phyloP scores from a whole-genome alignment of 2,888 invertebrate species.

The Abrostola triplasia region DNA sequence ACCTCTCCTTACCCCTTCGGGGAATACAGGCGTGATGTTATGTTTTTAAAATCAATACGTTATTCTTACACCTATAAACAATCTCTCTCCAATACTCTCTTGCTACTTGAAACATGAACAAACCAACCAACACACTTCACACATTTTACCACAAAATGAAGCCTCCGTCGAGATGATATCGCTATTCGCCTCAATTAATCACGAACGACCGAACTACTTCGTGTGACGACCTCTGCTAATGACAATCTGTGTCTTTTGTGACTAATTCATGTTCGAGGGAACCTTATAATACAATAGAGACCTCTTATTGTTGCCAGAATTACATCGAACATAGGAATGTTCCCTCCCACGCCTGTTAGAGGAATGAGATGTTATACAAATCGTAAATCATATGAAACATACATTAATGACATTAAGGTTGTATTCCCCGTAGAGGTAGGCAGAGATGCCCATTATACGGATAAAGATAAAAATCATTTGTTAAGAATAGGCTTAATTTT shows the following conservation, averaged over 20 bases:
- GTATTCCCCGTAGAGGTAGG: too few species aligned
- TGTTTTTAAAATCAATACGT: too few species aligned
- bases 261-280: not conserved
- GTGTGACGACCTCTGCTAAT: constrained; percentile 2
- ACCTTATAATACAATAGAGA: not conserved
- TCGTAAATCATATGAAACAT: too few species aligned
- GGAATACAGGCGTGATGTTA: too few species aligned
- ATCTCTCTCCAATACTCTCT: too few species aligned
- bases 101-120: too few species aligned
- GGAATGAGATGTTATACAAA: not conserved
- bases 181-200: constrained; percentile 4
- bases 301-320: not conserved
- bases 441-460: too few species aligned
- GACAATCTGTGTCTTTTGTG: constrained; percentile 5
- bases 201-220: not conserved
- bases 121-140: not conserved
- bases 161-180: not conserved
- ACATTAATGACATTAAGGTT: too few species aligned
- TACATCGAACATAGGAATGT: not conserved
- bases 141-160: not conserved
- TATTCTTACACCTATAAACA: too few species aligned
- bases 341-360: not conserved
- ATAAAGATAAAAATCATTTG: too few species aligned
- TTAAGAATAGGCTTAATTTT: too few species aligned
- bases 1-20: too few species aligned